Conservation (phyloP, 2,797 vertebrate genomes). For the Halcyon leucocephala region DNA sequence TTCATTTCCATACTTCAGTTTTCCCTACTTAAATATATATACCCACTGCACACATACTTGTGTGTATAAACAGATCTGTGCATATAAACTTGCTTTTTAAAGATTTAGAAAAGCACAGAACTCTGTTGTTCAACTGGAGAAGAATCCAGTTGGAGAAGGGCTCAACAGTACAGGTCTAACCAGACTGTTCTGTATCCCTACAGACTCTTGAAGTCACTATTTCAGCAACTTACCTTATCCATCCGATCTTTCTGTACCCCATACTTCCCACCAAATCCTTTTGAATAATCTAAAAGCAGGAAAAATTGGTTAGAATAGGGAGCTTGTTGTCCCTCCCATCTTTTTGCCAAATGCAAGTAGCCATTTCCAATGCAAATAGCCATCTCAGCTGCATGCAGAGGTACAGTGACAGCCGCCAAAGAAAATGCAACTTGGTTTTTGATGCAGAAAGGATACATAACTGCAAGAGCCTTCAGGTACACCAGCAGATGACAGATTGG, state of each 20-base stretch:
- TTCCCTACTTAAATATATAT: neutral
- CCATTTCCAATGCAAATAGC: neutral
- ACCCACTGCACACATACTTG: neutral
- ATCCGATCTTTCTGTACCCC: slow-evolving; percentile 95
- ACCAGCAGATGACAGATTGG: neutral
- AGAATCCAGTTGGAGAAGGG: neutral
- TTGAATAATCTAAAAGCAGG: slow-evolving; percentile 88
- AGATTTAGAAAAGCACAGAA: neutral
- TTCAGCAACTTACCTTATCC: slow-evolving; percentile 82
- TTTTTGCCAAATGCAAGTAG: neutral
- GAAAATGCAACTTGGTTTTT: slow-evolving; percentile 14
- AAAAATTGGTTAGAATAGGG: neutral
- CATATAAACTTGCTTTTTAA: neutral
- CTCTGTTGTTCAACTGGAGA: neutral
- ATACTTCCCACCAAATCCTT: slow-evolving; percentile 95
- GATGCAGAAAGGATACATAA: slow-evolving; percentile 30
- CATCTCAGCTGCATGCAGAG: slow-evolving; percentile 45
- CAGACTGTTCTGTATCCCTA: neutral
- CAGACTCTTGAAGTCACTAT: neutral
- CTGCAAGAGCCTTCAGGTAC: slow-evolving; percentile 10
- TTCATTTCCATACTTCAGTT: neutral
- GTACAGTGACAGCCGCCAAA: slow-evolving; percentile 2
- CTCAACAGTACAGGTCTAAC: neutral
- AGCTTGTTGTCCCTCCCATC: neutral
- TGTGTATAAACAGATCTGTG: neutral